Evolutionary conservation across 2,113 vertebrate species (phyloP).

Genomic region (Pelodiscus sinensis): DNA sequence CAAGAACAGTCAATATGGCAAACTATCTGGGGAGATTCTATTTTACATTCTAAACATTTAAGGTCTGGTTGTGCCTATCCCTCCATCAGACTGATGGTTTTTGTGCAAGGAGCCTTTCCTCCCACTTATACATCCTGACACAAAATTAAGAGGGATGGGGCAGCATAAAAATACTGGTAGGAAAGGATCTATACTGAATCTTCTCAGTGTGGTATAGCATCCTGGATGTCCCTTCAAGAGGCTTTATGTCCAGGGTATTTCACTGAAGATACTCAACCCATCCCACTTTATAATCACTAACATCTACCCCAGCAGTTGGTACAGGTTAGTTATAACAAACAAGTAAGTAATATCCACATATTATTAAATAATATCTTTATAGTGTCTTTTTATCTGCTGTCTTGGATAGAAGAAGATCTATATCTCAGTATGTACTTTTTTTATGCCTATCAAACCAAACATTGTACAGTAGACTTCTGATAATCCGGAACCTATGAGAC

Average conservation of each 20-base stretch:
- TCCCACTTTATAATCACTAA: not conserved
- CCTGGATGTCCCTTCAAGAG: not conserved
- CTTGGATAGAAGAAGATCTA: not conserved
- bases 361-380: not conserved
- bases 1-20: not conserved
- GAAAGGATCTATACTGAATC: not conserved
- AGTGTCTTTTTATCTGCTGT: not conserved
- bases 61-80: fast-evolving
- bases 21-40: not conserved
- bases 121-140: not conserved
- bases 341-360: not conserved
- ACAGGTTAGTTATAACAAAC: not conserved
- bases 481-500: too few species aligned
- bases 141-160: not conserved
- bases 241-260: not conserved
- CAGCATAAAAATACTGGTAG: not conserved
- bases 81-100: not conserved
- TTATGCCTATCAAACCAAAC: not conserved
- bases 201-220: not conserved
- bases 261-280: not conserved
- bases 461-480: too few species aligned
- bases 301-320: not conserved
- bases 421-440: not conserved
- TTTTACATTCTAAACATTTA: not conserved
- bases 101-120: not conserved